phyloP scores from a whole-genome alignment of 1,140 invertebrate genomes.

The Drosophila lowei region DNA sequence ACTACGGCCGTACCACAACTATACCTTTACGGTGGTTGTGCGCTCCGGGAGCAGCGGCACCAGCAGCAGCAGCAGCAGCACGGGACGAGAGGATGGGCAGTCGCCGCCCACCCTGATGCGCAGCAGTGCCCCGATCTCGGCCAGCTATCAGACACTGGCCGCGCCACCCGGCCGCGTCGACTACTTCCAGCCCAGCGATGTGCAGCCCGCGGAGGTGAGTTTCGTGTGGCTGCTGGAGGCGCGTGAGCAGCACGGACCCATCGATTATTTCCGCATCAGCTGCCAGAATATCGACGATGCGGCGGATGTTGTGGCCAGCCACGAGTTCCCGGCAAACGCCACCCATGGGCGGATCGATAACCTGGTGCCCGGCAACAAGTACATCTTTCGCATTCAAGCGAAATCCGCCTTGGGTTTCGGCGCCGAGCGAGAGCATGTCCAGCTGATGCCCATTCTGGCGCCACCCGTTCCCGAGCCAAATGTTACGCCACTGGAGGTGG shows the following conservation, averaged over 20 bases:
- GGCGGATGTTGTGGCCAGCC: slow-evolving; percentile 83
- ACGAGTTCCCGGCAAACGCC: slow-evolving; percentile 88
- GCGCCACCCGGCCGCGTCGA: slow-evolving; percentile 91
- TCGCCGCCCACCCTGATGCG: slow-evolving; percentile 86
- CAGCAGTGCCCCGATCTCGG: slow-evolving; percentile 90
- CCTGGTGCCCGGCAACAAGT: slow-evolving; percentile 91
- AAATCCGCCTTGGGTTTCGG: slow-evolving; percentile 94
- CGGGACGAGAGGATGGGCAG: background rate
- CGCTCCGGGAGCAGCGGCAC: slow-evolving; percentile 87
- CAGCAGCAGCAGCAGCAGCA: slow-evolving; percentile 90
- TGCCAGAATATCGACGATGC: slow-evolving; percentile 88
- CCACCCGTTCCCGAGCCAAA: slow-evolving; percentile 90
- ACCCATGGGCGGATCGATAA: slow-evolving; percentile 88
- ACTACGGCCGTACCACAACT: slow-evolving; percentile 93
- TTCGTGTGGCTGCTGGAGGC: slow-evolving; percentile 91
- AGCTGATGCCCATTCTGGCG: slow-evolving; percentile 93
- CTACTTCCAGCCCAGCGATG: slow-evolving; percentile 89
- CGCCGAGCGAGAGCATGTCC: slow-evolving; percentile 87
- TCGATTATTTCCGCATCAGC: slow-evolving; percentile 91
- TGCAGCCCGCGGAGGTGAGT: slow-evolving; percentile 91
- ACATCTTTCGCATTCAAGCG: slow-evolving; percentile 92
- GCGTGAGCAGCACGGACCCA: slow-evolving; percentile 91
- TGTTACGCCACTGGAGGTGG: slow-evolving; percentile 91
- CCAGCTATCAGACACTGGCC: slow-evolving; percentile 91
- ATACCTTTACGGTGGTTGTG: slow-evolving; percentile 94